Conservation (phyloP, 1,140 invertebrate genomes). For the Plodia interpunctella region DNA sequence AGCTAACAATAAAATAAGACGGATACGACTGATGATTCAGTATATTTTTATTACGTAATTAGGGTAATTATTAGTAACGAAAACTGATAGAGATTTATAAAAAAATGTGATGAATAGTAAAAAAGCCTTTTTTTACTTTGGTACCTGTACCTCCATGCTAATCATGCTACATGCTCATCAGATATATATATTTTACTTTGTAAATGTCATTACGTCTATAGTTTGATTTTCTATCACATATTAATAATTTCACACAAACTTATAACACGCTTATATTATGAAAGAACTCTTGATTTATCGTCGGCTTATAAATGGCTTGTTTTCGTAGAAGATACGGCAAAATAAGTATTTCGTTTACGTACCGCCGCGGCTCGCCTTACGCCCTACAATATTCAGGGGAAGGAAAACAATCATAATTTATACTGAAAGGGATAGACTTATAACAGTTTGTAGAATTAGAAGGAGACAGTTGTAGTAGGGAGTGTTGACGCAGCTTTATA, state of each 20-base stretch:
- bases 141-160: no score
- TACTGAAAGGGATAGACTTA: slow-evolving; percentile 31
- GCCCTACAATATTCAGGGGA: slow-evolving; percentile 42
- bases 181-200: no score
- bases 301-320: slow-evolving; percentile 55
- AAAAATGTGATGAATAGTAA: no score
- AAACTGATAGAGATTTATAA: no score
- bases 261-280: neutral
- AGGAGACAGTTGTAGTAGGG: slow-evolving; percentile 21
- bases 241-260: neutral
- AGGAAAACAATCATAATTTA: slow-evolving; percentile 61
- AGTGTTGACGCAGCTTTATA: slow-evolving; percentile 25
- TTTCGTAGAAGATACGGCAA: slow-evolving; percentile 48
- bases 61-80: no score
- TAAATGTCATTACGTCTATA: no score
- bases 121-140: no score
- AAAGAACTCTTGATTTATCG: slow-evolving; percentile 45
- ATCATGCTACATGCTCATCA: no score
- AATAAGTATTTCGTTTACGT: slow-evolving; percentile 54
- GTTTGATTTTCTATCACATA: neutral
- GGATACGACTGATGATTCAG: no score
- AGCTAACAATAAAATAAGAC: no score
- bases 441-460: slow-evolving; percentile 19
- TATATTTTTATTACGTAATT: no score
- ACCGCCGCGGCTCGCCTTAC: slow-evolving; percentile 26